These are phyloP conservation scores for Helogale parvula DNA, from an alignment of 2,113 vertebrate genomes.

Conservation along the genomic window DNA sequence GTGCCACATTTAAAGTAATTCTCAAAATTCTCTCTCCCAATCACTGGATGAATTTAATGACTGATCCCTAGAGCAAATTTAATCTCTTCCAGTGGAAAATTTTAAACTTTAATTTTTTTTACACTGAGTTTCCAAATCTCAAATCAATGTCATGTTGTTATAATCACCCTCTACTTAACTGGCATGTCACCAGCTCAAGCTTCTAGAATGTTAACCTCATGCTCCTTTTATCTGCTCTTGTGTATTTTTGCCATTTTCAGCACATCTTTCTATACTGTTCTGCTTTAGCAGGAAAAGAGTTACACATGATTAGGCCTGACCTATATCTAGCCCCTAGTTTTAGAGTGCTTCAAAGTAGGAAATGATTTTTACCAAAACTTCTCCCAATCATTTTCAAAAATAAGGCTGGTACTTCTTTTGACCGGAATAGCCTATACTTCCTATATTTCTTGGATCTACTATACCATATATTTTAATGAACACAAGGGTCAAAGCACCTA, in stretches of 20 bases:
- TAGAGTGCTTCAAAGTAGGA: not conserved
- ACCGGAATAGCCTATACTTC: not conserved
- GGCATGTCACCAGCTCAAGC: not conserved
- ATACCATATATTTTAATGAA: not conserved
- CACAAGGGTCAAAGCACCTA: not conserved
- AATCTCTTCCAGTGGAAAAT: not conserved
- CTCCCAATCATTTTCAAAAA: not conserved
- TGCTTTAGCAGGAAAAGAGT: not conserved
- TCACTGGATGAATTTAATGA: not conserved
- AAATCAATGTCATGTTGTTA: not conserved
- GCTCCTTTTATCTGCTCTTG: not conserved
- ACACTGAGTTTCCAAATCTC: not conserved
- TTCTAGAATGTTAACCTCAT: not conserved
- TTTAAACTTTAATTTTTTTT: not conserved
- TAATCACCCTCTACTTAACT: not conserved
- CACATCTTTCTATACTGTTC: not conserved
- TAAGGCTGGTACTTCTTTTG: not conserved
- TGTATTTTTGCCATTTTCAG: not conserved
- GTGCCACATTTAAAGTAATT: not conserved
- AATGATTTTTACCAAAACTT: conserved; percentile 49
- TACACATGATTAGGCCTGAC: not conserved
- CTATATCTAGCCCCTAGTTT: not conserved
- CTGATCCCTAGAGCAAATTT: not conserved
- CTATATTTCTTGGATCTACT: not conserved
- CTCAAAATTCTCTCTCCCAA: not conserved